Evolutionary conservation across 92 coral and sea anemone species (phyloP).

Genomic region (Chrysogorgia sp.): DNA sequence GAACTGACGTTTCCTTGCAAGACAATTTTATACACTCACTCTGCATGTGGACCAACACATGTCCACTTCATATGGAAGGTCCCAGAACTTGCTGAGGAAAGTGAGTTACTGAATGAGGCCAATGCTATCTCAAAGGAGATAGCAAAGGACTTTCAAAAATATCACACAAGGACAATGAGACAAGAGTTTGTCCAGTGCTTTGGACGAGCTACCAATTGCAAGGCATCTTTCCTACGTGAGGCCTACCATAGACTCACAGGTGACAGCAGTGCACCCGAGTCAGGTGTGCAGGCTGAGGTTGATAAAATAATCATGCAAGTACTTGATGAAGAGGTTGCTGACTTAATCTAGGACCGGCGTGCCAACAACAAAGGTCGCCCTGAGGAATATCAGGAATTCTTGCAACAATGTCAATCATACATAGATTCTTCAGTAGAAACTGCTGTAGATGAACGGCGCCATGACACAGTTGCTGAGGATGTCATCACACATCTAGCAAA

Average conservation of each 20-base stretch:
- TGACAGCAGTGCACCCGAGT: neutral
- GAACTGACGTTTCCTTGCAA: constrained; percentile 31
- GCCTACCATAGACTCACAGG: constrained; percentile 16
- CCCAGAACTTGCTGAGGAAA: constrained; percentile 37
- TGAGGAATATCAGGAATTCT: constrained; percentile 24
- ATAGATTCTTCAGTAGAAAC: constrained; percentile 42
- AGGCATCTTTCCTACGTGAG: constrained; percentile 5
- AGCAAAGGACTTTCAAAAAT: neutral
- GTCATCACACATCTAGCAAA: constrained; percentile 51
- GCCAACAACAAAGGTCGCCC: constrained; percentile 29
- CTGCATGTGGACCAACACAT: constrained; percentile 32
- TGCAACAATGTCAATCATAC: constrained; percentile 39
- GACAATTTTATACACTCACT: constrained; percentile 37
- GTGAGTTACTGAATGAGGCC: constrained; percentile 14
- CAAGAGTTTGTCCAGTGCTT: constrained; percentile 41
- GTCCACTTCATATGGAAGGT: constrained; percentile 51
- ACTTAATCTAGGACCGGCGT: constrained; percentile 42
- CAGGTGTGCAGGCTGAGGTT: constrained; percentile 23
- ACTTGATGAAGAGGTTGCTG: constrained; percentile 43
- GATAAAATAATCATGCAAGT: constrained; percentile 32
- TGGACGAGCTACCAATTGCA: constrained; percentile 40
- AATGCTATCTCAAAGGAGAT: neutral
- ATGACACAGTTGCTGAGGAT: constrained; percentile 39
- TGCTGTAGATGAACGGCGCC: constrained; percentile 51
- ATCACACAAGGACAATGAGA: constrained; percentile 49